Base-by-base conservation (phyloP, 2,797 vertebrate species). In the Muscicapa striata region DNA sequence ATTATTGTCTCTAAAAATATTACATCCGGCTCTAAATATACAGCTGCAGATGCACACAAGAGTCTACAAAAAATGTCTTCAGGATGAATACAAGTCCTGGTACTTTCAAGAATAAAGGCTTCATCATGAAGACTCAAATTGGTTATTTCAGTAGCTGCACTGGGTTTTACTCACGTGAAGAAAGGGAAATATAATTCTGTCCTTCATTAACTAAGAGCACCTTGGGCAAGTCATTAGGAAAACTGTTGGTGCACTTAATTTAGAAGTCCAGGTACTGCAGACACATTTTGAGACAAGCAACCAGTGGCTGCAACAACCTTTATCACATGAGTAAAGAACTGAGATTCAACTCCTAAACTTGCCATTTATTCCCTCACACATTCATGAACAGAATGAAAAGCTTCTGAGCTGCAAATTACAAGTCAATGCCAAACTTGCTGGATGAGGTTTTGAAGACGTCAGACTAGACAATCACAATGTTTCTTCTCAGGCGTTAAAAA, bases 401-500 rank as follows among this genome's bases (percentile, higher is more conserved):
- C 27, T 5, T 62, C 43, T 27, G 52, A 84, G 48, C n/a, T 89
- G 80, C 68, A 82, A 93, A 84, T 72, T 68, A 54, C 51, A 41
- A 86, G 13, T 70, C 89, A 86, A 74, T 54, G 48, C 61, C 61
- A 41, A 91, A 90, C 83, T 93, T 70, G 24, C 18, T 77, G 49
- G 49, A 86, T 79, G 85, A 88, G 38, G 74, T 93, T 84, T 68
- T 77, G 46, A 86, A 89, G 89, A 92, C 11, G 3, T 76, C 83
- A 94, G 70, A 89, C n/a, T 38, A 86, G 41, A 74, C 46, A 81
- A 73, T 82, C 76, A 76, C 83, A 84, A 70, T 48, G 83, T 82
- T 94, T 90, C 87, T 79, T 94, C 80, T 81, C 59, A 57, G 83
- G 78, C 46, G 1, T 92, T 91, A 89, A 85, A 95, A 95, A 87